Conservation (phyloP, 1,140 invertebrate genomes). For the Magallana angulata region DNA sequence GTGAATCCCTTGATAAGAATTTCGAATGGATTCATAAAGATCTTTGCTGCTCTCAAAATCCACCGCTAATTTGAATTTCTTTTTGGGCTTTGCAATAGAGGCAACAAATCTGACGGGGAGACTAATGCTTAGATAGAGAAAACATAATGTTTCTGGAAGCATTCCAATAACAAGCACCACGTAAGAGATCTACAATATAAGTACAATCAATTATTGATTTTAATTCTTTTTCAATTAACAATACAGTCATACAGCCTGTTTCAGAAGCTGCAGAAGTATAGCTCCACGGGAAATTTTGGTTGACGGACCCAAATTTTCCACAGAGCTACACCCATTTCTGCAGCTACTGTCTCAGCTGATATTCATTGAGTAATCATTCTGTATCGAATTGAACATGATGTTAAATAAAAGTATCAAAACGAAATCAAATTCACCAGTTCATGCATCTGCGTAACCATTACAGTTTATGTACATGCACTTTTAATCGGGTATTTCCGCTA, state of each 20-base stretch:
- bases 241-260: background rate
- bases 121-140: conserved; percentile 61
- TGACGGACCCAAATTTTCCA: background rate
- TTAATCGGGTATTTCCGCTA: too few species aligned
- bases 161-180: conserved; percentile 45
- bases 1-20: conserved; percentile 60
- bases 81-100: conserved; percentile 34
- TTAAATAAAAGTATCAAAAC: too few species aligned
- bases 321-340: too few species aligned
- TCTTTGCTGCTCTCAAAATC: conserved; percentile 48
- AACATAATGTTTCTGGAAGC: conserved; percentile 60
- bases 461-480: too few species aligned
- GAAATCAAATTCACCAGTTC: too few species aligned
- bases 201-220: background rate
- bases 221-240: background rate
- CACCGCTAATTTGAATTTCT: conserved; percentile 20
- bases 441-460: too few species aligned
- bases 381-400: too few species aligned
- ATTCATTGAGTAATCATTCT: too few species aligned
- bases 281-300: background rate
- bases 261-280: background rate
- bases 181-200: conserved; percentile 49
- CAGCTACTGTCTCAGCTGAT: too few species aligned
- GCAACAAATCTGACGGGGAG: conserved; percentile 55
- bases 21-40: conserved; percentile 57